Conservation (phyloP, 2,888 invertebrate species). For the Omphaloscelis lunosa region DNA sequence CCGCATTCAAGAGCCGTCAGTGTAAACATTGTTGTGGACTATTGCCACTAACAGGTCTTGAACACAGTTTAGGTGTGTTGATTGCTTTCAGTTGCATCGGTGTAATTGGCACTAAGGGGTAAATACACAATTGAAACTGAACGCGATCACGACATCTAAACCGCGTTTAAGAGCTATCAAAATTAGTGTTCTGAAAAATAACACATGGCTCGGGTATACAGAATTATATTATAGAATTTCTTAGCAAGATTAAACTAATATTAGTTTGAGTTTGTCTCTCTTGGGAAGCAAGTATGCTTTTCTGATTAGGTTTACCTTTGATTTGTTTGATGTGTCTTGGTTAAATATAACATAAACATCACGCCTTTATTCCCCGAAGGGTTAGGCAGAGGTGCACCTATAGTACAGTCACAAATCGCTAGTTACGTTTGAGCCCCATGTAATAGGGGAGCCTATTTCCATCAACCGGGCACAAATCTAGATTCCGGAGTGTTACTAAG, state of each 20-base stretch:
- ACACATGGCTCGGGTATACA: background rate
- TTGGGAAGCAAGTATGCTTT: background rate
- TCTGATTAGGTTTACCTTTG: background rate
- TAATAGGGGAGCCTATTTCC: background rate
- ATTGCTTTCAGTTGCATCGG: background rate
- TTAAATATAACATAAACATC: background rate
- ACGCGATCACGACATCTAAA: background rate
- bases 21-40: no score
- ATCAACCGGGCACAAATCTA: background rate
- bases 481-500: background rate
- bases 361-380: background rate
- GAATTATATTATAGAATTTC: background rate
- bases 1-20: no score
- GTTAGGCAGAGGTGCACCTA: background rate
- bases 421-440: background rate
- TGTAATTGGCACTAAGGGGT: background rate
- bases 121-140: background rate
- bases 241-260: background rate
- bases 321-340: background rate
- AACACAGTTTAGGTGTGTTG: background rate
- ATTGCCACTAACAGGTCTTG: background rate
- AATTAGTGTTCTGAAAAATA: background rate
- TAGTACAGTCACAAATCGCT: background rate
- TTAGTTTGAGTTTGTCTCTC: background rate
- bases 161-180: background rate